Evolutionary conservation across 2,888 invertebrate species (phyloP).

Genomic region (Nebria salina): DNA sequence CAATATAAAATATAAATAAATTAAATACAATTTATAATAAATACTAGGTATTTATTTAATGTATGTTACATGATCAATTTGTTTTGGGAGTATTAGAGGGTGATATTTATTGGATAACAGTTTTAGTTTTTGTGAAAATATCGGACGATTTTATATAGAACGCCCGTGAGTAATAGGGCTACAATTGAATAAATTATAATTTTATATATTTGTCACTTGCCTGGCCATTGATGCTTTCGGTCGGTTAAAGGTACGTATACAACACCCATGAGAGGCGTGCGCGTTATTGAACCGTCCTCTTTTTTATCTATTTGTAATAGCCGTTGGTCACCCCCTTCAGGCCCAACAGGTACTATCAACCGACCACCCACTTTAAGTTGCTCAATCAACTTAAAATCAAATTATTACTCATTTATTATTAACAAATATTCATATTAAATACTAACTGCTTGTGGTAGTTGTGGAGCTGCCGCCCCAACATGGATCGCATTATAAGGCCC

Average conservation of each 20-base stretch:
- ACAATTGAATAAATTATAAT: slow-evolving; percentile 43
- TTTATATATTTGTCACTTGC: slow-evolving; percentile 57
- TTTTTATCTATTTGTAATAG: slow-evolving; percentile 91
- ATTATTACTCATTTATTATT: neutral
- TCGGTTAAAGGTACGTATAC: slow-evolving; percentile 97
- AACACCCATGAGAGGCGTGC: slow-evolving; percentile 90
- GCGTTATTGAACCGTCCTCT: slow-evolving; percentile 77
- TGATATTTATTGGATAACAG: neutral
- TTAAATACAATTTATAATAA: neutral
- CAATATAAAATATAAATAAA: slow-evolving; percentile 7
- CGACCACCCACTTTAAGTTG: slow-evolving; percentile 94
- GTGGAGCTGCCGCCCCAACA: slow-evolving; percentile 88
- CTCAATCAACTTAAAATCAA: slow-evolving; percentile 72
- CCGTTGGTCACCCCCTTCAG: slow-evolving; percentile 85
- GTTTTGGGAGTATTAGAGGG: neutral
- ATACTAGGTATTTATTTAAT: neutral
- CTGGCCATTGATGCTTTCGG: slow-evolving; percentile 75
- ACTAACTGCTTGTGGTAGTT: slow-evolving; percentile 77
- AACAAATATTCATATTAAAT: slow-evolving; percentile 34
- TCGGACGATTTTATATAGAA: slow-evolving; percentile 33
- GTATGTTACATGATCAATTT: neutral
- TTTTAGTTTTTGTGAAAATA: slow-evolving; percentile 24
- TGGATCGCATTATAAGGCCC: slow-evolving; percentile 94
- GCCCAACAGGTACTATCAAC: slow-evolving; percentile 90
- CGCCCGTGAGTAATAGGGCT: slow-evolving; percentile 31